Evolutionary conservation across 2,797 vertebrate genomes (phyloP).

Genomic region (Ibycter americanus): DNA sequence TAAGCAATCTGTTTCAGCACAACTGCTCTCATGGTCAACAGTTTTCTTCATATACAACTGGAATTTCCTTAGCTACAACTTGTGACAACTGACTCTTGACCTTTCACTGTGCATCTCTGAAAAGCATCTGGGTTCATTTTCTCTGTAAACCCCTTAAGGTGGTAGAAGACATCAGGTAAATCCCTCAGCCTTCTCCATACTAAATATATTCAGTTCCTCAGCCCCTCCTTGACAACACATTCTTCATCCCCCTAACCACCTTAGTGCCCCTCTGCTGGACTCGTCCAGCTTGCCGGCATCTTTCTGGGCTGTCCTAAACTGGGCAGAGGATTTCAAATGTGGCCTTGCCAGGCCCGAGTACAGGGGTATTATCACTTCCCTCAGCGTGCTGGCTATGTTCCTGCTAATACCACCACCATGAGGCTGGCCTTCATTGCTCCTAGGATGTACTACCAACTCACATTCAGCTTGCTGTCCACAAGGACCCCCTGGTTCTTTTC

Average conservation of each 20-base stretch:
- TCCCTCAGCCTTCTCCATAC: background rate
- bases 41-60: background rate
- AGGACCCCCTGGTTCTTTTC: background rate
- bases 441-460: too few species aligned
- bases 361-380: background rate
- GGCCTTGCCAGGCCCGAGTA: background rate
- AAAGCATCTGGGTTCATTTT: background rate
- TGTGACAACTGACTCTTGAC: background rate
- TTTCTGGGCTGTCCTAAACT: background rate
- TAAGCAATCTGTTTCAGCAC: background rate
- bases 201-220: background rate
- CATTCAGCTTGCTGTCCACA: background rate
- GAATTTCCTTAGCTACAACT: background rate
- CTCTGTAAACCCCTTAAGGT: background rate
- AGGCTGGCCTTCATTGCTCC: background rate
- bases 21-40: background rate
- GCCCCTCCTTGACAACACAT: background rate
- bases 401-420: background rate
- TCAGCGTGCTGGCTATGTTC: background rate
- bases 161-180: background rate
- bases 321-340: background rate
- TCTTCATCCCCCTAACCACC: background rate
- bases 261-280: background rate
- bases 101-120: background rate
- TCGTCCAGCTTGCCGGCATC: background rate